Percentiles rank a stretch among this genome's conserved stretches.
These are phyloP conservation scores for Echinarachnius parma DNA, from an alignment of 53 echinoderm and acorn worm genomes.

Conservation along the genomic window DNA sequence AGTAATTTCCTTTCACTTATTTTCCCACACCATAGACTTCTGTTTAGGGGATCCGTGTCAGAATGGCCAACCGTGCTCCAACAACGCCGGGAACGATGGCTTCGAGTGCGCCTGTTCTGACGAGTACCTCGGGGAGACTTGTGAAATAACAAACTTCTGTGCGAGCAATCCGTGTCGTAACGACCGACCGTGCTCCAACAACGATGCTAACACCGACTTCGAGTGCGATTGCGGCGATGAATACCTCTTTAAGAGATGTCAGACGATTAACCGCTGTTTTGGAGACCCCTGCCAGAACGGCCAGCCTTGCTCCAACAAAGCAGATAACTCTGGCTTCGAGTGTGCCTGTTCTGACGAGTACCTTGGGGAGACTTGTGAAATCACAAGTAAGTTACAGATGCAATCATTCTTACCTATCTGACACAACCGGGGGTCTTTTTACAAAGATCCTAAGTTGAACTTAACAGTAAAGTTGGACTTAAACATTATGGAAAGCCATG, in stretches of 20 bases:
- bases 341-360: conserved; percentile 30
- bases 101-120: conserved; percentile 14
- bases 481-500: too few relatives aligned
- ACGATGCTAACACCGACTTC: conserved; percentile 21
- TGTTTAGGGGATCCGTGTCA: conserved; percentile 19
- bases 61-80: conserved; percentile 4
- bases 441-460: too few relatives aligned
- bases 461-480: too few relatives aligned
- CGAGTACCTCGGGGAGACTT: conserved; percentile 7
- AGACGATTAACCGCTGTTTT: conserved; percentile 10
- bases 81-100: background rate
- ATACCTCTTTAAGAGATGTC: conserved; percentile 9
- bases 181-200: conserved; percentile 12
- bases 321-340: conserved; percentile 15
- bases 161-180: conserved; percentile 13
- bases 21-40: background rate
- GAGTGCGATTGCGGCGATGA: conserved; percentile 32
- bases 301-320: conserved; percentile 24
- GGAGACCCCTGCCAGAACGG: conserved; percentile 27
- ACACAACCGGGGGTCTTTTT: too few relatives aligned
- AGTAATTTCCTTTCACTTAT: background rate
- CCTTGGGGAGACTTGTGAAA: conserved; percentile 14
- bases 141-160: conserved; percentile 24
- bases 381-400: conserved; percentile 28
- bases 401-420: too few relatives aligned